Evolutionary conservation across 2,888 invertebrate genomes (phyloP).

Genomic region (Pyrocoelia pectoralis): DNA sequence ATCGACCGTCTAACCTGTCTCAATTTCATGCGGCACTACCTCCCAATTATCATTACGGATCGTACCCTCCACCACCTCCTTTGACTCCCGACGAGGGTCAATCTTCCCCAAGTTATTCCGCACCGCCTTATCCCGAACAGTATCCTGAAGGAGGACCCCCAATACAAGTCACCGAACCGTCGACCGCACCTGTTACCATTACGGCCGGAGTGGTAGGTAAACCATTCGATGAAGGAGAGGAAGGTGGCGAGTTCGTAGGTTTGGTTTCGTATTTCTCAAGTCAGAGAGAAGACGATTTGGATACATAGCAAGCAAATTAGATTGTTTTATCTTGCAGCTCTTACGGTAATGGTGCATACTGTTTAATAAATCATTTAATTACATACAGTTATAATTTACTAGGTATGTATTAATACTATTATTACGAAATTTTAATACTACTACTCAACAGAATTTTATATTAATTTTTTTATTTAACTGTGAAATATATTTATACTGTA

Average conservation of each 20-base stretch:
- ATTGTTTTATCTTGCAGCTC: not conserved
- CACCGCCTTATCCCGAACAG: constrained; percentile 54
- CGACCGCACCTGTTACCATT: constrained; percentile 45
- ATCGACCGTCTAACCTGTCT: constrained; percentile 54
- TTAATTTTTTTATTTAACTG: constrained; percentile 40
- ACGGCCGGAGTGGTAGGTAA: constrained; percentile 42
- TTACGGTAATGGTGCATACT: constrained; percentile 16
- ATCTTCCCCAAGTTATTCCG: constrained; percentile 56
- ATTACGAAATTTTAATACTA: constrained; percentile 26
- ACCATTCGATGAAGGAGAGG: constrained; percentile 66
- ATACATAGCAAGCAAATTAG: constrained; percentile 66
- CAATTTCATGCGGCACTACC: constrained; percentile 61
- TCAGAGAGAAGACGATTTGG: constrained; percentile 87
- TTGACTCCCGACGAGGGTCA: constrained; percentile 57
- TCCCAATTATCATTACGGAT: constrained; percentile 60
- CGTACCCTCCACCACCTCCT: constrained; percentile 57
- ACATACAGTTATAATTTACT: constrained; percentile 21
- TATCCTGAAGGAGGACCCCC: constrained; percentile 37
- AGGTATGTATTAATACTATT: constrained; percentile 30
- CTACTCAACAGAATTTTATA: constrained; percentile 37
- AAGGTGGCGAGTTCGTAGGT: constrained; percentile 83
- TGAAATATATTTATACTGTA: constrained; percentile 45
- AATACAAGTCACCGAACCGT: constrained; percentile 41
- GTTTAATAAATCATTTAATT: constrained; percentile 13
- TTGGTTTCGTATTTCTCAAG: constrained; percentile 92